Evolutionary conservation across 1,140 invertebrate species (phyloP).

Genomic region (Micrasema longulum): DNA sequence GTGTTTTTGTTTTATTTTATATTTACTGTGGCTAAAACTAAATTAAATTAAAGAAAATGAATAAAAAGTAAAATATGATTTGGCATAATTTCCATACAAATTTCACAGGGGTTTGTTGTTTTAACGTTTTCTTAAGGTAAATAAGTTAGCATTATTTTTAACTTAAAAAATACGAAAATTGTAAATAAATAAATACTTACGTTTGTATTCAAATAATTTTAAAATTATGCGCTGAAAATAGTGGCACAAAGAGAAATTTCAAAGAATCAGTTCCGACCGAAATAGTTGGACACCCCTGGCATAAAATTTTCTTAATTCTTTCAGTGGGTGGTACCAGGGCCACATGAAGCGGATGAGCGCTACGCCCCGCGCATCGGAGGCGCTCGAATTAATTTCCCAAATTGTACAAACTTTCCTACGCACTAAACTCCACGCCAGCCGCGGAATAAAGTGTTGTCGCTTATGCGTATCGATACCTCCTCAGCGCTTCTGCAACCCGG

Average conservation of each 20-base stretch:
- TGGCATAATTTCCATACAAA: no score
- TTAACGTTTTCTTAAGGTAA: no score
- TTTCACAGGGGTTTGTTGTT: no score
- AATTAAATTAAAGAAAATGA: no score
- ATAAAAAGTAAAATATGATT: no score
- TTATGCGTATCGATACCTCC: constrained; percentile 14
- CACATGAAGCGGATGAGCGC: constrained; percentile 29
- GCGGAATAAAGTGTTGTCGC: neutral
- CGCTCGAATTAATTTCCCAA: constrained; percentile 44
- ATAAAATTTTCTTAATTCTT: constrained; percentile 32
- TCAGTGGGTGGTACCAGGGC: constrained; percentile 21
- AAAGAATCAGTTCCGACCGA: neutral
- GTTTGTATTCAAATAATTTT: no score
- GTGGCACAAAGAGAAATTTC: neutral
- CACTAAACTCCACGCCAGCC: constrained; percentile 1
- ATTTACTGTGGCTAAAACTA: no score
- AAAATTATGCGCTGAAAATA: no score
- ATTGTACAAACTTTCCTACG: constrained; percentile 34
- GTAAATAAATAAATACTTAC: no score
- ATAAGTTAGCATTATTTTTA: no score
- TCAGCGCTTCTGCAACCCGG: constrained; percentile 17
- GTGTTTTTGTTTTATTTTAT: no score
- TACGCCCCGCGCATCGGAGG: constrained; percentile 29
- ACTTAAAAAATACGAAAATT: no score
- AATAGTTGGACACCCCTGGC: constrained; percentile 11